These are phyloP conservation scores for Grammomys dolichurus DNA, from an alignment of 2,113 vertebrate species.

Conservation along the genomic window DNA sequence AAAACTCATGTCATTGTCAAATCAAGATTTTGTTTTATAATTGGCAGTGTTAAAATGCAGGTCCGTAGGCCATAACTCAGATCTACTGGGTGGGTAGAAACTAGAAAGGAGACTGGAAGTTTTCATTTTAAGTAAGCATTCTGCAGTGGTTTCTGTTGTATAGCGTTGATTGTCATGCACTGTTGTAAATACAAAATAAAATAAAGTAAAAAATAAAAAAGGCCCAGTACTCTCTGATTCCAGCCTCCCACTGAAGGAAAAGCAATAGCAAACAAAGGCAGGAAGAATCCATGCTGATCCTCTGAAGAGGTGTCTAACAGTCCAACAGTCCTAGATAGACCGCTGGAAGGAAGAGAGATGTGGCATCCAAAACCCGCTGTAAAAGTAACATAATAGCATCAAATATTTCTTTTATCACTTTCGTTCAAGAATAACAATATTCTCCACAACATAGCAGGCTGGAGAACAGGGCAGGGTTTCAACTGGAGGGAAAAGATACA, in stretches of 20 bases:
- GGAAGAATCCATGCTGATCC: not conserved
- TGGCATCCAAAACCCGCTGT: not conserved
- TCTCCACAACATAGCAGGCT: not conserved
- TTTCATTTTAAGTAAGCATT: not conserved
- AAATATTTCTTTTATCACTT: constrained; percentile 25
- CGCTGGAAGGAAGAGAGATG: not conserved
- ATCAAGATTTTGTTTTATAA: constrained; percentile 19
- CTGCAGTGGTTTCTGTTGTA: not conserved
- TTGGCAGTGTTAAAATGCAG: not conserved
- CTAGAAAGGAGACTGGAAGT: not conserved
- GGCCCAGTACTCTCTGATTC: not conserved
- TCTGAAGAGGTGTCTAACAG: not conserved
- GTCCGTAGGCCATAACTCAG: not conserved
- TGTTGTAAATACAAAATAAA: not conserved
- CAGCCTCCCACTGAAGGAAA: not conserved
- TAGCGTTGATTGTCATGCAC: not conserved
- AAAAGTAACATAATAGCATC: not conserved
- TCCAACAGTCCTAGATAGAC: not conserved
- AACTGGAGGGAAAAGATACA: not conserved
- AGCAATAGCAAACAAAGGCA: not conserved
- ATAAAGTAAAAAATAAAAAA: not conserved
- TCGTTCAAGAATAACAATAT: constrained; percentile 34
- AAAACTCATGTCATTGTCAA: not conserved
- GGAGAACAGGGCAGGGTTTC: not conserved
- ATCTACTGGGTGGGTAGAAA: not conserved